phyloP scores from a whole-genome alignment of 2,888 invertebrate genomes.

The Epinotia ramella region DNA sequence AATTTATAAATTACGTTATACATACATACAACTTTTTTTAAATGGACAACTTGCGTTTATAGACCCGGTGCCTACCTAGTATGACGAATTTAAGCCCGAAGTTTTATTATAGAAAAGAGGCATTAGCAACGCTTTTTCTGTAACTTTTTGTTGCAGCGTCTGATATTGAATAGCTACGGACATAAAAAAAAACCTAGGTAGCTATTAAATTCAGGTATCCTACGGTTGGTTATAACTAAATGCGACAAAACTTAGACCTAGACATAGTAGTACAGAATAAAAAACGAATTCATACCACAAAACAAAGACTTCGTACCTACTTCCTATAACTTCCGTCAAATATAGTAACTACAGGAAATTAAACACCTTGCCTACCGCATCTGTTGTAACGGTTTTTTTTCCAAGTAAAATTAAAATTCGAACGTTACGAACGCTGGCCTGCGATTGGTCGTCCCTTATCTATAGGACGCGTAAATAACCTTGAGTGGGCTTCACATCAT shows the following conservation, averaged over 20 bases:
- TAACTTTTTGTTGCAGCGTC: not conserved
- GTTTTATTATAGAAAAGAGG: not conserved
- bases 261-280: not conserved
- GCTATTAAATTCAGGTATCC: too few species aligned
- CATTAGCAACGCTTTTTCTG: conserved; percentile 9
- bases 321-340: not conserved
- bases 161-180: not conserved
- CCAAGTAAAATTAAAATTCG: conserved; percentile 57
- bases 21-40: not conserved
- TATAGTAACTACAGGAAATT: conserved; percentile 19
- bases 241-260: too few species aligned
- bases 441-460: conserved; percentile 79
- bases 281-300: not conserved
- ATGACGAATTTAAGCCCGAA: not conserved
- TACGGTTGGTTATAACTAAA: too few species aligned
- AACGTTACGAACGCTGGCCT: conserved; percentile 67
- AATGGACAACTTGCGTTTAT: not conserved
- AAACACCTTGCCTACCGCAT: conserved; percentile 43
- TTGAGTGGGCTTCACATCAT: conserved; percentile 66
- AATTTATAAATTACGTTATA: too few species aligned
- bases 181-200: not conserved
- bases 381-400: conserved; percentile 49
- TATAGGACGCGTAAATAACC: conserved; percentile 68
- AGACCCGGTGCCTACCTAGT: not conserved
- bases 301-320: not conserved